Evolutionary conservation across 1,140 invertebrate genomes (phyloP).

Genomic region (Ceratosolen fusciceps): DNA sequence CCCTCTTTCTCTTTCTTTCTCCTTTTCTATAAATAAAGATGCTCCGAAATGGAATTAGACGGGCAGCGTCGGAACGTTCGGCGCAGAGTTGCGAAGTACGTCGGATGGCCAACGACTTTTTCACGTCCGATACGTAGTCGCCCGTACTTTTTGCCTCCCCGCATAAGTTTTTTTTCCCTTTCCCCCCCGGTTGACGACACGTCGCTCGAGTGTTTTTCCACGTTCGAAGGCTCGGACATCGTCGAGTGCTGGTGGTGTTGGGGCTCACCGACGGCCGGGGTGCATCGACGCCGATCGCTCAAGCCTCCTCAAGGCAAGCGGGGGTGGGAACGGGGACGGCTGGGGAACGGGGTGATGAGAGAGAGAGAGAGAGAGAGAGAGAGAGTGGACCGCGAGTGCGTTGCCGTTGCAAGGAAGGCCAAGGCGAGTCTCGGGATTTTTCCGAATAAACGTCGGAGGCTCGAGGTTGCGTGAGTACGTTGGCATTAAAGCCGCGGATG

Average conservation of each 20-base stretch:
- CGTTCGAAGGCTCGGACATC: not conserved
- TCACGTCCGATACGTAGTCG: not conserved
- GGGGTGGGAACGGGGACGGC: not conserved
- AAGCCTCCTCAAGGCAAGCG: too few relatives aligned
- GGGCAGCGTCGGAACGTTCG: not conserved
- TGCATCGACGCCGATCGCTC: too few relatives aligned
- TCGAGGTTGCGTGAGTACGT: not conserved
- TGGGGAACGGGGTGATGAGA: not conserved
- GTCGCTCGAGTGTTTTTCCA: not conserved
- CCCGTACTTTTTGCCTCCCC: not conserved
- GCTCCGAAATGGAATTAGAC: constrained; percentile 35
- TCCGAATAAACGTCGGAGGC: not conserved
- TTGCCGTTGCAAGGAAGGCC: not conserved
- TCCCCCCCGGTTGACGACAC: not conserved
- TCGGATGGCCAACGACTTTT: constrained; percentile 8
- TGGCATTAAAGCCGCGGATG: not conserved
- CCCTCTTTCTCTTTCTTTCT: constrained; percentile 53
- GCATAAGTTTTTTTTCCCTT: not conserved
- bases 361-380: not conserved
- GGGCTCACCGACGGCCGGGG: too few relatives aligned
- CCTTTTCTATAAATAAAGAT: constrained; percentile 63
- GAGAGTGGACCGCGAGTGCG: not conserved
- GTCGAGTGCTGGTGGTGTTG: too few relatives aligned
- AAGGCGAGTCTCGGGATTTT: not conserved
- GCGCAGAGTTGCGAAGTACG: not conserved